phyloP scores from a whole-genome alignment of 2,797 vertebrate genomes.

The Streptopelia turtur region DNA sequence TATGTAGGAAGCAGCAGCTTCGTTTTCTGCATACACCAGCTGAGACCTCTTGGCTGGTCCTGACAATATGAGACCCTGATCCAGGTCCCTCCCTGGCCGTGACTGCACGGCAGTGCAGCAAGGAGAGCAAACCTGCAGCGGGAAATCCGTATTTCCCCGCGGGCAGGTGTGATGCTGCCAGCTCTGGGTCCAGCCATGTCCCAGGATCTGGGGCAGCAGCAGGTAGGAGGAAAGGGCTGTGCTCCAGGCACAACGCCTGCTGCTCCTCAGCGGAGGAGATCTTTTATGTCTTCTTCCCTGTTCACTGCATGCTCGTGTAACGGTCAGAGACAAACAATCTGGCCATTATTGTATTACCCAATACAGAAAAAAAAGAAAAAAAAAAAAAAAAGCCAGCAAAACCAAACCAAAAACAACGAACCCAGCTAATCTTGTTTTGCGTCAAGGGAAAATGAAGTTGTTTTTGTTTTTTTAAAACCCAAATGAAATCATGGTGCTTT shows the following conservation, averaged over 20 bases:
- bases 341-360: constrained; percentile 42
- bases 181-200: fast-evolving
- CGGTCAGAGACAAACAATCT: constrained; percentile 39
- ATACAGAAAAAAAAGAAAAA: not conserved
- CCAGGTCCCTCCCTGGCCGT: fast-evolving
- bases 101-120: fast-evolving
- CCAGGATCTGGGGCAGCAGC: not conserved
- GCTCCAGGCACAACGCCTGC: not conserved
- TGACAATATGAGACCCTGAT: fast-evolving
- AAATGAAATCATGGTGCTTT: constrained; percentile 66
- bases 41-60: not conserved
- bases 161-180: not conserved
- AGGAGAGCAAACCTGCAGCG: not conserved
- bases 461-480: constrained; percentile 49
- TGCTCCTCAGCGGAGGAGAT: not conserved
- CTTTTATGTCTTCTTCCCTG: not conserved
- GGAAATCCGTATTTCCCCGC: fast-evolving
- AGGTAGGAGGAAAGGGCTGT: not conserved
- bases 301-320: not conserved
- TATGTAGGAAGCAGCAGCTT: not conserved
- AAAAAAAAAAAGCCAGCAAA: too few species aligned
- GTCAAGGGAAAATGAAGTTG: constrained; percentile 59
- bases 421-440: constrained; percentile 49
- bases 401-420: too few species aligned
- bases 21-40: not conserved